Conservation (phyloP, 2,113 vertebrate species). For the Bungarus multicinctus region DNA sequence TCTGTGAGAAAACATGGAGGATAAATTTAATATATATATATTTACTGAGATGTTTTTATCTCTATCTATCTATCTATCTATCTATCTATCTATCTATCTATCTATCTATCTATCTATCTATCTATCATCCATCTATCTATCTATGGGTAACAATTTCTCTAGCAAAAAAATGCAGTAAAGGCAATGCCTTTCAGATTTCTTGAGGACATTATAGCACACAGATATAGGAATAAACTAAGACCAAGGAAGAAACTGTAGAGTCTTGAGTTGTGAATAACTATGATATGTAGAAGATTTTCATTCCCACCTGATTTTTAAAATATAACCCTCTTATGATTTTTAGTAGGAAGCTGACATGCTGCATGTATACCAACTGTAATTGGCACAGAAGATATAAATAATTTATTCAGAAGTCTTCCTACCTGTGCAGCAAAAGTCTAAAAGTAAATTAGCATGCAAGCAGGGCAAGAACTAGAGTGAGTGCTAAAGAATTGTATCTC, state of each 20-base stretch:
- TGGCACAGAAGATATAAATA: neutral
- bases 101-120: no score
- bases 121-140: no score
- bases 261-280: neutral
- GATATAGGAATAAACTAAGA: neutral
- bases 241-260: neutral
- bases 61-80: no score
- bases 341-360: neutral
- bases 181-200: neutral
- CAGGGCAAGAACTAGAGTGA: neutral
- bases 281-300: neutral
- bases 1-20: no score
- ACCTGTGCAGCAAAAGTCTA: neutral
- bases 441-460: neutral
- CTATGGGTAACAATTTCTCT: neutral
- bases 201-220: neutral
- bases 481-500: neutral
- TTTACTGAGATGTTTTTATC: no score
- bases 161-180: neutral
- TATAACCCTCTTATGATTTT: neutral
- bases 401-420: neutral
- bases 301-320: neutral
- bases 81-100: no score
- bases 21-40: no score
- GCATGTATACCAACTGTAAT: neutral